Evolutionary conservation across 1,140 invertebrate species (phyloP).

Genomic region (Mamestra configurata): DNA sequence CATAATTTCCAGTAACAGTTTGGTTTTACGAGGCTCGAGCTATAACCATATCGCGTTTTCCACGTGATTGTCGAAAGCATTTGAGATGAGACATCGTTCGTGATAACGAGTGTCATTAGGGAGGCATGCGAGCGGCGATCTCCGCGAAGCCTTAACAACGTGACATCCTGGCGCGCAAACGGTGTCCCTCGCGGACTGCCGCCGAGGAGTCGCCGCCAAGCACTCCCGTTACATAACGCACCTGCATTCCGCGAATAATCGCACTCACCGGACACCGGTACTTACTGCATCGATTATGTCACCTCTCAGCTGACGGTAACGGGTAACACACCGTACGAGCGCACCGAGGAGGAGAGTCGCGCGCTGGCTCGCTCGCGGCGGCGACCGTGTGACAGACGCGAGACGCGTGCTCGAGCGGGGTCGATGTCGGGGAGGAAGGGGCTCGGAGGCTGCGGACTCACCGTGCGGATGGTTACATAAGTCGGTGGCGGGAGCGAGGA

Average conservation of each 20-base stretch:
- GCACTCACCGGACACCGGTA: conserved; percentile 78
- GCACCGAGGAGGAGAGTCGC: conserved; percentile 63
- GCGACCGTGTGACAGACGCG: conserved; percentile 69
- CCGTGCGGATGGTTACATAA: conserved; percentile 86
- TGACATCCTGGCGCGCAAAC: conserved; percentile 55
- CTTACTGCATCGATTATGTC: conserved; percentile 86
- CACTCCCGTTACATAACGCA: conserved; percentile 84
- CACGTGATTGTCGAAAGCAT: conserved; percentile 26
- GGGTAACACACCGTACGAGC: conserved; percentile 69
- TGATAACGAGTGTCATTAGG: conserved; percentile 46
- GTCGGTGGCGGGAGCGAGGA: conserved; percentile 78
- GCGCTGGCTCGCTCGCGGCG: conserved; percentile 61
- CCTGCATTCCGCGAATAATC: conserved; percentile 72
- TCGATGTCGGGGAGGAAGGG: conserved; percentile 76
- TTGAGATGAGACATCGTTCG: conserved; percentile 32
- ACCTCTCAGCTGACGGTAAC: conserved; percentile 82
- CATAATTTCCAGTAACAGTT: conserved; percentile 20
- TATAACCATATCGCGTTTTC: conserved; percentile 13
- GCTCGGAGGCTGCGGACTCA: conserved; percentile 83
- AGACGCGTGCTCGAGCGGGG: conserved; percentile 71
- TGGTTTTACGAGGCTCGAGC: not conserved
- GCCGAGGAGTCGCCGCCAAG: not conserved
- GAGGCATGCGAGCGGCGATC: conserved; percentile 32
- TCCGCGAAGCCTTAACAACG: conserved; percentile 49
- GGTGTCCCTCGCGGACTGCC: not conserved